Conservation (phyloP, 2,888 invertebrate genomes). For the Sylvicola cinctus region DNA sequence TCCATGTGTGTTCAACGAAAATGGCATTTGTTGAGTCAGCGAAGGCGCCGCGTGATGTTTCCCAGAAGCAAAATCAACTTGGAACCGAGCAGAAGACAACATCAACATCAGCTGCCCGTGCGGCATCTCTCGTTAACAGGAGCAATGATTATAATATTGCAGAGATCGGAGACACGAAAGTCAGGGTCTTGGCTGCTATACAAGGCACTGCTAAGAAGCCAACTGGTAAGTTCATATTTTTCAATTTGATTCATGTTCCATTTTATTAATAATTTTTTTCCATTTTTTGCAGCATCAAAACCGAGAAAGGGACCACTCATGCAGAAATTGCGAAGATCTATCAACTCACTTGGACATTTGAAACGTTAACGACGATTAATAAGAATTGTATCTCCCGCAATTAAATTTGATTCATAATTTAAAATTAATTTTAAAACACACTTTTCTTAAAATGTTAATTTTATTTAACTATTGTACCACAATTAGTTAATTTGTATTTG, state of each 20-base stretch:
- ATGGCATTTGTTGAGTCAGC: conserved; percentile 82
- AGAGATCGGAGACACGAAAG: conserved; percentile 20
- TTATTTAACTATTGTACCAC: too few species aligned
- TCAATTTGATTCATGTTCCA: background rate
- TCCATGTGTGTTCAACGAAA: conserved; percentile 69
- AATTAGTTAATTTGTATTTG: too few species aligned
- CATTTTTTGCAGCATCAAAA: conserved; percentile 18
- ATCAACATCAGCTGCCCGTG: conserved; percentile 41
- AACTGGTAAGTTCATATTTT: conserved; percentile 5
- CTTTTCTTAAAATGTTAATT: too few species aligned
- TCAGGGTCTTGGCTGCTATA: conserved; percentile 14
- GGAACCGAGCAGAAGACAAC: conserved; percentile 42
- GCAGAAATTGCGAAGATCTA: conserved; percentile 72
- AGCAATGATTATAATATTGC: conserved; percentile 26
- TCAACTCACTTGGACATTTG: conserved; percentile 44
- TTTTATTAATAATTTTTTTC: background rate
- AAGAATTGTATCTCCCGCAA: too few species aligned
- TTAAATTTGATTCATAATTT: too few species aligned
- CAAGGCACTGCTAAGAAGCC: conserved; percentile 20
- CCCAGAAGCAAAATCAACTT: conserved; percentile 48
- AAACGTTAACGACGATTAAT: too few species aligned
- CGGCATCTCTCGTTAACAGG: conserved; percentile 29
- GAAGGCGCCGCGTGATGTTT: conserved; percentile 70
- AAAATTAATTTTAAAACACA: too few species aligned
- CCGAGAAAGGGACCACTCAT: conserved; percentile 76